Percentiles rank a stretch among this genome's conserved stretches.
Conservation (phyloP, 2,888 invertebrate species). For the Aquatica leii region DNA sequence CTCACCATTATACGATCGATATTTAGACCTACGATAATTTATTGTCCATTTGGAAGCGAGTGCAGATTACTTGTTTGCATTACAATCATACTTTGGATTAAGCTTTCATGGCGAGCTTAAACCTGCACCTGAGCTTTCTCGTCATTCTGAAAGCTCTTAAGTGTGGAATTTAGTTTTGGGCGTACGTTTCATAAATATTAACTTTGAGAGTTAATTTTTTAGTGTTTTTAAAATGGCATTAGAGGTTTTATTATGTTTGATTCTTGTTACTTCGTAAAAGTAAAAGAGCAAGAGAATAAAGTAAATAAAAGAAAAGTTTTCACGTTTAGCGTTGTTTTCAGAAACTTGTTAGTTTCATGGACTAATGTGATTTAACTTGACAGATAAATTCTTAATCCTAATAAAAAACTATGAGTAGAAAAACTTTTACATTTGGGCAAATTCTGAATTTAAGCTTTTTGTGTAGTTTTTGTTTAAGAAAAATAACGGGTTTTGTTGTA, state of each 20-base stretch:
- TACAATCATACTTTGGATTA: slow-evolving; percentile 38
- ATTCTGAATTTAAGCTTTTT: too few species aligned
- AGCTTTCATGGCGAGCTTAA: slow-evolving; percentile 35
- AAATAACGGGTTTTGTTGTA: too few species aligned
- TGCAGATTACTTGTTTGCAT: slow-evolving; percentile 38
- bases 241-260: background rate
- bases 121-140: slow-evolving; percentile 33
- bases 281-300: slow-evolving; percentile 7
- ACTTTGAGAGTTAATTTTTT: background rate
- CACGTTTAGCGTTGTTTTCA: slow-evolving; percentile 15
- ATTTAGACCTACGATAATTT: slow-evolving; percentile 35
- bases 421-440: too few species aligned
- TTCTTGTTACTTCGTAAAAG: slow-evolving; percentile 9
- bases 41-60: slow-evolving; percentile 35
- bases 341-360: slow-evolving; percentile 14
- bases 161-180: slow-evolving; percentile 26
- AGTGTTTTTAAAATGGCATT: too few species aligned
- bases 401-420: slow-evolving; percentile 6
- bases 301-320: slow-evolving; percentile 20
- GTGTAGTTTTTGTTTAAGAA: too few species aligned
- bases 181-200: too few species aligned
- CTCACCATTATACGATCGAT: slow-evolving; percentile 18
- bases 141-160: slow-evolving; percentile 33
- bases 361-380: slow-evolving; percentile 30
- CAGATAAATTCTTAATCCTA: slow-evolving; percentile 23